phyloP scores from a whole-genome alignment of 1,140 invertebrate species.

The Diachasmimorpha longicaudata region DNA sequence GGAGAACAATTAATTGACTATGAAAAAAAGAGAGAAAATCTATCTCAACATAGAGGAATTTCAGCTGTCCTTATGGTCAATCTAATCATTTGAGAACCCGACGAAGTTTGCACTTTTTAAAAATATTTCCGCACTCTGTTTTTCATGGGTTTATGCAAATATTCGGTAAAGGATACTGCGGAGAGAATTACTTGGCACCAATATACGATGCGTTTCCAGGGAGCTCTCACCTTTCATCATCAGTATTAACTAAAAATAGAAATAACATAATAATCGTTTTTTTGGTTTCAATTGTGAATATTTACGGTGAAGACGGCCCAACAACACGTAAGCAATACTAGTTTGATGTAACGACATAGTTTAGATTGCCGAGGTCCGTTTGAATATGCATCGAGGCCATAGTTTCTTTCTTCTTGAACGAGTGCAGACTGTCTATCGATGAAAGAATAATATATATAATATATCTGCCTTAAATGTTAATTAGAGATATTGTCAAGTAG shows the following conservation, averaged over 20 bases:
- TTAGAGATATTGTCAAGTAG: not conserved
- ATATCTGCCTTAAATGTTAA: conserved; percentile 15
- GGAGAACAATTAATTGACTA: too few species aligned
- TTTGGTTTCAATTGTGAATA: conserved; percentile 18
- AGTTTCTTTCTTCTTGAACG: conserved; percentile 19
- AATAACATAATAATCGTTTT: not conserved
- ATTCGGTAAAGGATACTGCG: conserved; percentile 49
- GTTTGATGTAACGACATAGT: conserved; percentile 43
- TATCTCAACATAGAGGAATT: too few species aligned
- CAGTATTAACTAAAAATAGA: conserved; percentile 67
- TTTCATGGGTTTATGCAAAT: too few species aligned
- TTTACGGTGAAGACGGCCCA: conserved; percentile 53
- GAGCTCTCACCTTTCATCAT: conserved; percentile 71
- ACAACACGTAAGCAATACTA: conserved; percentile 39
- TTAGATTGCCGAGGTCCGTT: conserved; percentile 32
- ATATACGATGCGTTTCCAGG: conserved; percentile 67
- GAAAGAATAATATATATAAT: conserved; percentile 8
- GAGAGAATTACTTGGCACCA: conserved; percentile 57
- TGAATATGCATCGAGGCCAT: conserved; percentile 8
- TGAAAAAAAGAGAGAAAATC: conserved; percentile 24
- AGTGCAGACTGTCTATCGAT: not conserved
- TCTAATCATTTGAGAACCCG: too few species aligned
- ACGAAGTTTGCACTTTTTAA: too few species aligned
- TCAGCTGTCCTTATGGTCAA: too few species aligned
- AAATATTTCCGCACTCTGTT: too few species aligned